Evolutionary conservation across 2,797 vertebrate species (phyloP).

Genomic region (Huso huso): DNA sequence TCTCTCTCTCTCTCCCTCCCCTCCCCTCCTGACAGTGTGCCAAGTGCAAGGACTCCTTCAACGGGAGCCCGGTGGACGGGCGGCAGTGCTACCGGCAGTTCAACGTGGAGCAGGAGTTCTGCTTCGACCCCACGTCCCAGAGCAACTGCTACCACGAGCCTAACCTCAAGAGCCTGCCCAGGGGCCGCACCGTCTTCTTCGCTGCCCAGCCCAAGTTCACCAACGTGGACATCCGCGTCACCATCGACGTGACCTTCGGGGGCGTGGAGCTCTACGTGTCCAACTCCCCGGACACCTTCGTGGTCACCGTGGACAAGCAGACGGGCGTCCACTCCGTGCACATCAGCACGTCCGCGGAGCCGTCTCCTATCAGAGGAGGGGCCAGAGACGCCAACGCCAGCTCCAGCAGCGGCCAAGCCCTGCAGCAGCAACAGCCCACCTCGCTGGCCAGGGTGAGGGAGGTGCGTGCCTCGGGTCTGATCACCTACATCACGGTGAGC

Average conservation of each 20-base stretch:
- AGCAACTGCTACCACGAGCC: constrained; percentile 89
- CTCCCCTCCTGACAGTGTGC: constrained; percentile 61
- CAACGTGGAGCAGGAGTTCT: constrained; percentile 84
- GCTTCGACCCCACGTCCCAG: constrained; percentile 87
- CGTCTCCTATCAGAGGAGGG: constrained; percentile 40
- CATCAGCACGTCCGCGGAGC: constrained; percentile 28
- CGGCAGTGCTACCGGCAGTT: constrained; percentile 92
- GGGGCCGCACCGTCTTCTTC: constrained; percentile 81
- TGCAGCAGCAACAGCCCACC: constrained; percentile 32
- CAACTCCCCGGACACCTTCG: constrained; percentile 83
- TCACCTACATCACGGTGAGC: constrained; percentile 80
- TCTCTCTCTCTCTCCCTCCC: neutral
- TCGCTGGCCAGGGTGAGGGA: constrained; percentile 56
- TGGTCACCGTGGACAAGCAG: constrained; percentile 67
- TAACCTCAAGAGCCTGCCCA: constrained; percentile 73
- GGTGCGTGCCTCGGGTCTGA: constrained; percentile 71
- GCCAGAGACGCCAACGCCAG: constrained; percentile 49
- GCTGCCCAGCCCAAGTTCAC: constrained; percentile 92
- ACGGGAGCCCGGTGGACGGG: constrained; percentile 80
- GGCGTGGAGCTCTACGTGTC: constrained; percentile 85
- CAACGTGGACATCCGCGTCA: constrained; percentile 89
- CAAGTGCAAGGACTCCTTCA: constrained; percentile 89
- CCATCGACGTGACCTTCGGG: constrained; percentile 85
- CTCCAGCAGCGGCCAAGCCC: constrained; percentile 37
- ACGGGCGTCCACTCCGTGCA: constrained; percentile 71